These are phyloP conservation scores for Clarias pachynema DNA, from an alignment of 2,797 vertebrate genomes.

Conservation along the genomic window DNA sequence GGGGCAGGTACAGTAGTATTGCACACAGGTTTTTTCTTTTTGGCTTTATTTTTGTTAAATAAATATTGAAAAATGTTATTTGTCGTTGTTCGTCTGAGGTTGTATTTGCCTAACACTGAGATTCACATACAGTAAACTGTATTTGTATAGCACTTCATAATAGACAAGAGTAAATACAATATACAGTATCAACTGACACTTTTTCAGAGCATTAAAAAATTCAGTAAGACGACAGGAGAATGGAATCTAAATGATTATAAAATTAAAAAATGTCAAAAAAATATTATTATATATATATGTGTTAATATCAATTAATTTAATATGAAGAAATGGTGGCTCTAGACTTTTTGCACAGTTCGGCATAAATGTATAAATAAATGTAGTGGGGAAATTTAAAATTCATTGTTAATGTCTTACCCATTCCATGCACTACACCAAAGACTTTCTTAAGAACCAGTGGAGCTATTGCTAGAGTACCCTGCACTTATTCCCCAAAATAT, in stretches of 20 bases:
- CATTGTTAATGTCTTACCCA: not conserved
- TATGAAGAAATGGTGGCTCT: not conserved
- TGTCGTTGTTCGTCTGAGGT: too few species aligned
- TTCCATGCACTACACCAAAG: not conserved
- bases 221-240: not conserved
- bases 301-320: not conserved
- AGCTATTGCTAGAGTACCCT: not conserved
- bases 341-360: too few species aligned
- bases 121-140: not conserved
- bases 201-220: not conserved
- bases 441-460: not conserved
- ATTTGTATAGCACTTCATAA: not conserved
- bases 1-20: too few species aligned
- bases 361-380: not conserved
- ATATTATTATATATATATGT: too few species aligned
- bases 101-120: too few species aligned
- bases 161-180: too few species aligned
- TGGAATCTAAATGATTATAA: not conserved
- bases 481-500: not conserved
- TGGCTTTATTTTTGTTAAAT: too few species aligned
- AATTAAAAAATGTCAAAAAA: not conserved
- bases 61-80: too few species aligned
- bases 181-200: not conserved
- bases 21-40: too few species aligned
- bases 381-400: not conserved